Evolutionary conservation across 2,113 vertebrate species (phyloP).

Genomic region (Lagopus leucura): DNA sequence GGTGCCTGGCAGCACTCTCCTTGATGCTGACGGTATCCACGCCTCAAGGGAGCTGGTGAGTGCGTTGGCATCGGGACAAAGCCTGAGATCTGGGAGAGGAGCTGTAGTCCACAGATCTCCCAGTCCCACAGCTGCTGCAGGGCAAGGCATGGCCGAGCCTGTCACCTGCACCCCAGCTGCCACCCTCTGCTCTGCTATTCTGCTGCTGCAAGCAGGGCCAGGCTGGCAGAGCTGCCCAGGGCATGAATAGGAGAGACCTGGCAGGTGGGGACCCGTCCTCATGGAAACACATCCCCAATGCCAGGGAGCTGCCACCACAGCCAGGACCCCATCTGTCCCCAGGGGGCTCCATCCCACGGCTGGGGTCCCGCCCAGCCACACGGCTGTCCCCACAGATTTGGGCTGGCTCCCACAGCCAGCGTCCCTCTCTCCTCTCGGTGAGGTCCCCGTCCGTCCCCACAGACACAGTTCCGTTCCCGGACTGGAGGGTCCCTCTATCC

Average conservation of each 20-base stretch:
- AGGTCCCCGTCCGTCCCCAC: neutral
- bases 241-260: neutral
- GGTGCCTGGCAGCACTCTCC: neutral
- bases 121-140: neutral
- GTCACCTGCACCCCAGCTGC: neutral
- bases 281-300: neutral
- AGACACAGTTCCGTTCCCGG: neutral
- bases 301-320: neutral
- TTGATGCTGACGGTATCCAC: accelerated
- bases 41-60: neutral
- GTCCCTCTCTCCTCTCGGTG: neutral
- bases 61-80: accelerated
- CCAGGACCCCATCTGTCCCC: accelerated
- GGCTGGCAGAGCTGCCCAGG: neutral
- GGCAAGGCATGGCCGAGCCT: neutral
- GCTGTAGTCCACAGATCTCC: neutral
- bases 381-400: no score
- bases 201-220: neutral
- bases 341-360: neutral
- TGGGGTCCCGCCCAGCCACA: neutral
- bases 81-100: neutral
- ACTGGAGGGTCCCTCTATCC: no score
- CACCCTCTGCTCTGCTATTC: neutral
- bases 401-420: no score
- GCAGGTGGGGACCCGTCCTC: neutral